Base-by-base conservation (phyloP, 2,888 invertebrate species). In the Drosophila affinis region DNA sequence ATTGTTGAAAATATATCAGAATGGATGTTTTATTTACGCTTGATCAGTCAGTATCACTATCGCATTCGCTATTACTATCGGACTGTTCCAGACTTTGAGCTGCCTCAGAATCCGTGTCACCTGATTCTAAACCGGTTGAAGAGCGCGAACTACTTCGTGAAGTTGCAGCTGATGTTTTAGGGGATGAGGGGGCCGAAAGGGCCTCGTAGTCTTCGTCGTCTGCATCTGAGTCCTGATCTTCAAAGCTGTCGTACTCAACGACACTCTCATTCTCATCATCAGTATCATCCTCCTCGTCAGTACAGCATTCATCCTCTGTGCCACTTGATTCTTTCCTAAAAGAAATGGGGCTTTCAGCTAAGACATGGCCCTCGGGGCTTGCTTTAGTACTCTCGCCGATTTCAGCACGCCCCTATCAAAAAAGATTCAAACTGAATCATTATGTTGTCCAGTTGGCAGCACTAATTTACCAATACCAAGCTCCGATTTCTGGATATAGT, bases 401-500 rank as follows among this genome's bases (percentile, higher is more conserved):
- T 12, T 46, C 39, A 17, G 14, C 12, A 18, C 34, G 34, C 14
- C 45, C 34, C 63, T 64, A 7, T n/a, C 7, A 7, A 39, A n/a
- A 2, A n/a, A 7, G 39, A 1, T n/a, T n/a, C 3, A n/a, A 39
- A 39, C 1, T 7, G 5, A 39, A 7, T n/a, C 3, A 3, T 39
- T 39, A 7, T 39, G 12, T 17, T 44, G 9, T 3, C 17, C 17
- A 24, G 3, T 12, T 3, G 5, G 9, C 14, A 5, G 2, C 14
- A 0, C 2, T 24, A 4, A 62, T 69, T 62, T 14, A 78, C 75
- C 58, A 51, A 7, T 2, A 18, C 9, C 17, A 12, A 12, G 7
- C 78, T 63, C 3, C 79, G 78, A 39, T 77, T 71, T 2, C 65
- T 65, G 0, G 80, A 57, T 18, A 80, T 34, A 2, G 52, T 56